Base-by-base conservation (phyloP, 2,888 invertebrate genomes). In the Sesamia inferens region DNA sequence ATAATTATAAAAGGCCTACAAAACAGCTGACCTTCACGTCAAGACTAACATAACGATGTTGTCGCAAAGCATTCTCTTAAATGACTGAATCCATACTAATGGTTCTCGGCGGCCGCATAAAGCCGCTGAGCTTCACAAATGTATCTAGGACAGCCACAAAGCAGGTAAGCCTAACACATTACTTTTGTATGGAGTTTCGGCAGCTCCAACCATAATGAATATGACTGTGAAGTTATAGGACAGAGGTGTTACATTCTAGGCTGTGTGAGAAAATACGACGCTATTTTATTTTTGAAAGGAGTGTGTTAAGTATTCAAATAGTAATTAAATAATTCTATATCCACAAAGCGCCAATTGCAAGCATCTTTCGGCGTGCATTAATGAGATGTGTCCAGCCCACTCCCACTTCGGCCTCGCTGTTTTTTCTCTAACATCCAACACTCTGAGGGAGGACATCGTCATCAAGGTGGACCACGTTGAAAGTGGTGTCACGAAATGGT, bases 31-130 rank as follows among this genome's bases (percentile, higher is more conserved):
- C 68, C 55, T 67, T 77, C 61, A 65, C 51, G 48, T 48, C 68
- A 51, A 39, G n/a, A 13, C 14, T 44, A 44, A 22, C 58, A 72
- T 77, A 77, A 66, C 66, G 68, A 81, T 66, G 44, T 66, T 81
- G 66, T 44, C 68, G 64, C 77, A 61, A 61, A 57, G 24, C 51
- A 66, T 66, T 63, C 58, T 81, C 54, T 64, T 80, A 66, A 71
- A 68, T 71, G 44, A 61, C 62, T 69, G 57, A 67, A 81, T 82
- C 71, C 63, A 75, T 71, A 82, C 66, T 58, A 81, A 82, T 79
- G 71, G 66, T 44, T 24, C 42, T 67, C 31, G 24, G 42, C n/a
- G 51, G 47, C 47, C 59, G 24, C 59, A 10, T 51, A 24, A 51
- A 74, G 55, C 68, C 75, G 71, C 48, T 71, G 55, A 82, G 82